Evolutionary conservation across 2,888 invertebrate genomes (phyloP).

Genomic region (Dinocampus coccinellae): DNA sequence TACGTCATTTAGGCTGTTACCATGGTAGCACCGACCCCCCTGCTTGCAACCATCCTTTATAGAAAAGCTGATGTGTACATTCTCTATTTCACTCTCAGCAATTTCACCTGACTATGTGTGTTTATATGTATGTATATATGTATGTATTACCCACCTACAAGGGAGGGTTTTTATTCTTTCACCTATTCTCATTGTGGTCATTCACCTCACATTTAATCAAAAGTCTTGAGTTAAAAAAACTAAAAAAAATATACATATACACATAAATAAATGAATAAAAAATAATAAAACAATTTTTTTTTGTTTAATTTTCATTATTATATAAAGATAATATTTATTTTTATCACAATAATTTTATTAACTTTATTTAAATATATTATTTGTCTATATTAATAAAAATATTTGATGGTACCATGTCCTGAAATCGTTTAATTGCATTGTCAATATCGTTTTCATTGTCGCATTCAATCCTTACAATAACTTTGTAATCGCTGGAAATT

Average conservation of each 20-base stretch:
- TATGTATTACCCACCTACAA: not conserved
- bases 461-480: conserved; percentile 71
- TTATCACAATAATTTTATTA: too few species aligned
- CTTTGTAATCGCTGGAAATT: conserved; percentile 69
- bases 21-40: conserved; percentile 49
- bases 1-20: conserved; percentile 56
- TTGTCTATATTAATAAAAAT: conserved; percentile 54
- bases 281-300: too few species aligned
- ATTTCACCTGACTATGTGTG: conserved; percentile 17
- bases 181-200: conserved; percentile 5
- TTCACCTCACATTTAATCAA: not conserved
- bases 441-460: conserved; percentile 60
- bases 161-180: not conserved
- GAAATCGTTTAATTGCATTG: conserved; percentile 67
- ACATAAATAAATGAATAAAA: too few species aligned
- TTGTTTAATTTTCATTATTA: not conserved
- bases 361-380: conserved; percentile 23
- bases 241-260: too few species aligned
- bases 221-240: not conserved
- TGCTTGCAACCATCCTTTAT: conserved; percentile 32
- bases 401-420: conserved; percentile 56
- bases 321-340: too few species aligned
- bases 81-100: conserved; percentile 12
- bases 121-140: not conserved
- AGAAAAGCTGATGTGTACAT: conserved; percentile 9